Base-by-base conservation (phyloP, 1,140 invertebrate genomes). In the Batillaria attramentaria region DNA sequence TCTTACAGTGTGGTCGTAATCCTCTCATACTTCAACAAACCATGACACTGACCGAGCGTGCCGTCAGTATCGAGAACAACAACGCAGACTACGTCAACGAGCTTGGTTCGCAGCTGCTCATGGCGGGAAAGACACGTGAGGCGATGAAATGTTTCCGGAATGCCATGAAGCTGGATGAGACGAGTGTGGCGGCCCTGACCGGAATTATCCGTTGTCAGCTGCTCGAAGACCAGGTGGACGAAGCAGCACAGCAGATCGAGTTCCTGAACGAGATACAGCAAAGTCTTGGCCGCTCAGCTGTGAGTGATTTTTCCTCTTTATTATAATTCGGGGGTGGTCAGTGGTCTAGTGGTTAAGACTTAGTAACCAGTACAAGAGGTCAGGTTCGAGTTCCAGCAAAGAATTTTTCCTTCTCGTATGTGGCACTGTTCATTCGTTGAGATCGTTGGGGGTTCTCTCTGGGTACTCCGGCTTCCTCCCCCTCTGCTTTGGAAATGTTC, bases 201-300 rank as follows among this genome's bases (percentile, higher is more conserved):
- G 96, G 96, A 1, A 91, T 97, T 46, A 96, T 97, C 24, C 89
- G 94, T 24, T 97, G 96, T 91, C 95, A 97, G 90, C 91, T 97
- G 46, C 72, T 90, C 37, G 92, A 93, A 70, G 88, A 92, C 73
- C 91, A 93, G 81, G 79, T 91, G 66, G 91, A 93, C 60, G 93
- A 97, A 86, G 94, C 95, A 0, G 93, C 94, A 57, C 95, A 97
- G 85, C 96, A 98, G 90, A 91, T 99, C 33, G 95, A 98, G 82
- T 94, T 97, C 83, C 91, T 99, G 0, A 93, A 94, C 87, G 96
- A 98, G 89, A 93, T 97, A 72, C 94, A 96, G 82, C 93, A 94
- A 66, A 90, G 91, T 62, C 89, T 93, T 43, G 91, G 92, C 41
- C 87, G 87, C 2, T 92, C 91, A 20, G 90, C 93, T n/a, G 92